Percentiles rank a stretch among this genome's conserved stretches.
phyloP scores from a whole-genome alignment of 1,140 invertebrate genomes.

The Sipha flava region DNA sequence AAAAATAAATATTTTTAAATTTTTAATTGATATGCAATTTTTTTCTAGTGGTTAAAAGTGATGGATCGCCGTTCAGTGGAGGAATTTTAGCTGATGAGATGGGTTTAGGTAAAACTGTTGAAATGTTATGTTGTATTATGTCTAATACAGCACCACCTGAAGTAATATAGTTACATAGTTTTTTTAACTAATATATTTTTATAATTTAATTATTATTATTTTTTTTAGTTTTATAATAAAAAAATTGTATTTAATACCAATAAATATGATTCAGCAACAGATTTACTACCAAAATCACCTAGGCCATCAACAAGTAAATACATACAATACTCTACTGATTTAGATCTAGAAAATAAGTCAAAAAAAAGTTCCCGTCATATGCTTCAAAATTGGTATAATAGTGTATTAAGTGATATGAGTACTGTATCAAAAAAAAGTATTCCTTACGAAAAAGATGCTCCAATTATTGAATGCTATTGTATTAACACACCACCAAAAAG shows the following conservation, averaged over 20 bases:
- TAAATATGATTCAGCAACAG: not conserved
- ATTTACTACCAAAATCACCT: not conserved
- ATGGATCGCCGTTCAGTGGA: slow-evolving; percentile 48
- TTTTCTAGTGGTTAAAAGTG: not conserved
- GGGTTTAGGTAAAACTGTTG: slow-evolving; percentile 75
- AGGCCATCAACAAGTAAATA: not conserved
- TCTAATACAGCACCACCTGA: slow-evolving; percentile 47
- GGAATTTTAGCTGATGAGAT: slow-evolving; percentile 78
- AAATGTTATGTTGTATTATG: slow-evolving; percentile 61
- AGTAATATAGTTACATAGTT: not conserved
- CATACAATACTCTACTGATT: not conserved
- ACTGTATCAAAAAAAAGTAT: not conserved
- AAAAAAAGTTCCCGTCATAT: not conserved
- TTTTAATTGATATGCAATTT: not conserved
- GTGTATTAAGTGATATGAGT: not conserved
- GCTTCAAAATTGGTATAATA: slow-evolving; percentile 7
- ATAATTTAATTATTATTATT: not conserved
- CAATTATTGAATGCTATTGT: slow-evolving; percentile 7
- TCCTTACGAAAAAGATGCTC: not conserved
- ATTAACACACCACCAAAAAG: not conserved
- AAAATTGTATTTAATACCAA: not conserved
- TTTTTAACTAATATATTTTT: not conserved
- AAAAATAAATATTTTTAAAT: not conserved
- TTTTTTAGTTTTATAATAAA: not conserved
- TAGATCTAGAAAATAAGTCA: not conserved